Conservation (phyloP, 2,113 vertebrate species). For the Haemorhous mexicanus region DNA sequence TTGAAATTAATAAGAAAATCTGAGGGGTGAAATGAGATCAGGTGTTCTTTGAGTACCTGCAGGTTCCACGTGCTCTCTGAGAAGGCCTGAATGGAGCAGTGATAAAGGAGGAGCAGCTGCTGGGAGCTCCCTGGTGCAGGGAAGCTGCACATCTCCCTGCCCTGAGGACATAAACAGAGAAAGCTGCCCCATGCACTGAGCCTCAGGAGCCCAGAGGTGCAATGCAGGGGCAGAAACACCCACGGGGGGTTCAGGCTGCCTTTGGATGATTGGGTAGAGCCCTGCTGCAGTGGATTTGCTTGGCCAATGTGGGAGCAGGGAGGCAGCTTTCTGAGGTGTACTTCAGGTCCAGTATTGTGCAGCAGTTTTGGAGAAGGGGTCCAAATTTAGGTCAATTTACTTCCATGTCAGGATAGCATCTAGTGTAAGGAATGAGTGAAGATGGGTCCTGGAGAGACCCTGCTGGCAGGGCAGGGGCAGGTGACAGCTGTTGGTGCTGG, state of each 20-base stretch:
- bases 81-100: neutral
- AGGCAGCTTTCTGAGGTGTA: neutral
- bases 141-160: neutral
- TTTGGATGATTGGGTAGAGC: neutral
- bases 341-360: neutral
- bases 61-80: neutral
- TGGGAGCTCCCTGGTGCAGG: neutral
- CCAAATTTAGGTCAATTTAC: neutral
- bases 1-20: neutral
- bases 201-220: neutral
- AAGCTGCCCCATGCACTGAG: fast-evolving
- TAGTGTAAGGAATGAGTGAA: neutral
- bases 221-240: neutral
- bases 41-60: fast-evolving
- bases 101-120: neutral
- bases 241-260: neutral
- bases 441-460: neutral
- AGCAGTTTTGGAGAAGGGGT: neutral
- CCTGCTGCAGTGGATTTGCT: neutral
- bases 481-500: too few species aligned
- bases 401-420: neutral
- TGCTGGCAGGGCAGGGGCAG: fast-evolving
- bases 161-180: fast-evolving
- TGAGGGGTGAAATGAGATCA: neutral
- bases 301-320: neutral